phyloP scores from a whole-genome alignment of 2,113 vertebrate genomes.

The Toxostoma redivivum region DNA sequence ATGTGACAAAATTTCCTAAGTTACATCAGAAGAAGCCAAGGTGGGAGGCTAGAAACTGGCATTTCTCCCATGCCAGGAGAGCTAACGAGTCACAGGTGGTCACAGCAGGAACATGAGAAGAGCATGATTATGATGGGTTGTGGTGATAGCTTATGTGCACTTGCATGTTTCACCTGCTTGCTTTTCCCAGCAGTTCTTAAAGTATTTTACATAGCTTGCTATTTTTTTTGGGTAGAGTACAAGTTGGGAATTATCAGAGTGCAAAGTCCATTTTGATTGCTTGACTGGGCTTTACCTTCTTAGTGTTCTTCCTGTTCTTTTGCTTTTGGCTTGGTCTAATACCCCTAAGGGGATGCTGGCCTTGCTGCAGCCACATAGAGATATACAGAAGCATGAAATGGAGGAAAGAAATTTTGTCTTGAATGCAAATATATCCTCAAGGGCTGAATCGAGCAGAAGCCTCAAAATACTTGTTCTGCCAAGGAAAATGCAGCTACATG shows the following conservation, averaged over 20 bases:
- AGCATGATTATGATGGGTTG: background rate
- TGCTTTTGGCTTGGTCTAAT: background rate
- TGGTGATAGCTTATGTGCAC: background rate
- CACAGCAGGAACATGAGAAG: background rate
- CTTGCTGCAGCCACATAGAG: background rate
- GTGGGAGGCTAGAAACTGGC: background rate
- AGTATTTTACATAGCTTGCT: background rate
- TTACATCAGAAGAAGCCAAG: background rate
- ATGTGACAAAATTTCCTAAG: background rate
- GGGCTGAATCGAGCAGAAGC: background rate
- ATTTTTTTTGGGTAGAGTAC: background rate
- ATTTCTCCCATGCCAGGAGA: background rate
- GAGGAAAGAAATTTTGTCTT: background rate
- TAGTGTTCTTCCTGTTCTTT: background rate
- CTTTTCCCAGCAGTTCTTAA: background rate
- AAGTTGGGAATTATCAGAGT: background rate
- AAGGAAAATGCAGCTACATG: background rate
- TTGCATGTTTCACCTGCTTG: background rate
- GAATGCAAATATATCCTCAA: background rate
- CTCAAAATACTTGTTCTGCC: background rate
- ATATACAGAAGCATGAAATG: background rate
- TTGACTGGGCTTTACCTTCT: background rate
- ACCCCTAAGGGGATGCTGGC: background rate
- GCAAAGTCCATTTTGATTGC: slow-evolving; percentile 9
- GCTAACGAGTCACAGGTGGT: background rate